phyloP scores from a whole-genome alignment of 2,797 vertebrate species.

The Knipowitschia caucasica region DNA sequence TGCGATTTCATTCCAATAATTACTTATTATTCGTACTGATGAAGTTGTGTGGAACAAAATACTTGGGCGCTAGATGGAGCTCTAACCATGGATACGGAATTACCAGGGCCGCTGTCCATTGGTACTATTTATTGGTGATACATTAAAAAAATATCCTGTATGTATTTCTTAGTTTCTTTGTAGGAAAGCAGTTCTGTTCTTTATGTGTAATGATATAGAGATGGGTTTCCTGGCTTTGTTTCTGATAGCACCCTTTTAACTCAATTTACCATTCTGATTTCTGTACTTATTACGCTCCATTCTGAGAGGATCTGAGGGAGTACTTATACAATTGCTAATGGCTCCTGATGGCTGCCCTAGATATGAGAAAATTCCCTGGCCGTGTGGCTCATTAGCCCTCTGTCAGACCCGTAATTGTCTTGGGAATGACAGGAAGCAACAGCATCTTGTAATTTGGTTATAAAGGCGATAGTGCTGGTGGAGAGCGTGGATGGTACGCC shows the following conservation, averaged over 20 bases:
- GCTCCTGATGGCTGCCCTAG: constrained; percentile 48
- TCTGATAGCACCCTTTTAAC: constrained; percentile 26
- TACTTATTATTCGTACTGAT: neutral
- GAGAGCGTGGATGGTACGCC: constrained; percentile 34
- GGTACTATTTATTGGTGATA: too few relatives aligned
- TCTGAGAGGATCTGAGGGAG: constrained; percentile 26
- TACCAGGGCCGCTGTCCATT: neutral
- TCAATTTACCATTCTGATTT: constrained; percentile 36
- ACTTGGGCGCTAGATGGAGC: constrained; percentile 56
- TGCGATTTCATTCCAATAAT: neutral
- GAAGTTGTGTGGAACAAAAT: neutral
- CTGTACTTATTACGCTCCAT: constrained; percentile 34
- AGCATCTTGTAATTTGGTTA: constrained; percentile 60
- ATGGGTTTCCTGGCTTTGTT: constrained; percentile 19
- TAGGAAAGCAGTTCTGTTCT: constrained; percentile 20
- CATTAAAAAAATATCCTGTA: neutral
- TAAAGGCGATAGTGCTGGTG: constrained; percentile 35
- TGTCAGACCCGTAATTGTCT: constrained; percentile 45
- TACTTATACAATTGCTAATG: constrained; percentile 40
- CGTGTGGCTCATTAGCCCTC: constrained; percentile 47
- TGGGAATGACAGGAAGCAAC: constrained; percentile 45
- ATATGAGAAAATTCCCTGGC: constrained; percentile 43
- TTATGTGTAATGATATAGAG: neutral
- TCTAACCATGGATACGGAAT: constrained; percentile 15
- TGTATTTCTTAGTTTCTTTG: neutral